These are phyloP conservation scores for Malurus elegans DNA, from an alignment of 2,113 vertebrate species.

Conservation along the genomic window DNA sequence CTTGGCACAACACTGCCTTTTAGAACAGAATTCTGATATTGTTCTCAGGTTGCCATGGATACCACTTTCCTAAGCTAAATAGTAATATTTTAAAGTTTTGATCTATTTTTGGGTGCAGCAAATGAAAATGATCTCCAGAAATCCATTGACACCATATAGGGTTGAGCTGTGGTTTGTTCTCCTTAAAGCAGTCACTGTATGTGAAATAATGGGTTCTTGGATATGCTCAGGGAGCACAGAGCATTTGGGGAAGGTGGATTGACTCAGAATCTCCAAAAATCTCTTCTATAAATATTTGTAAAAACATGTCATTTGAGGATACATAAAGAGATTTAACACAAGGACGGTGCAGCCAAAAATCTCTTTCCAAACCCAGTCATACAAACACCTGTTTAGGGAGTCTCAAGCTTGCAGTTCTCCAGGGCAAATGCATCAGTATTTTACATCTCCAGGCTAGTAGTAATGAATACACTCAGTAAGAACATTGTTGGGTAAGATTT, in stretches of 20 bases:
- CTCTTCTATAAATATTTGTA: constrained; percentile 32
- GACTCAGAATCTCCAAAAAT: not conserved
- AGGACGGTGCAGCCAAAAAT: constrained; percentile 1
- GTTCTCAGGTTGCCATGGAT: not conserved
- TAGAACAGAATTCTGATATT: not conserved
- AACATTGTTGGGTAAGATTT: not conserved
- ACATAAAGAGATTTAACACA: constrained; percentile 5
- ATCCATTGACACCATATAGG: not conserved
- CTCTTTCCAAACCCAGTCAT: not conserved
- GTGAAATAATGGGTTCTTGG: not conserved
- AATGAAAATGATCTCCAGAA: not conserved
- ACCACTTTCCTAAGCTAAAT: not conserved
- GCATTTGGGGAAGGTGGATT: not conserved
- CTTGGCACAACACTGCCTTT: not conserved
- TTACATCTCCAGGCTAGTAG: not conserved
- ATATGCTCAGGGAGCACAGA: not conserved
- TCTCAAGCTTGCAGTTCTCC: constrained; percentile 9
- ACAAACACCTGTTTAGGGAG: constrained; percentile 8
- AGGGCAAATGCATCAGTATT: constrained; percentile 37
- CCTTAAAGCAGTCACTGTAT: not conserved
- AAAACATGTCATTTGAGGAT: constrained; percentile 17
- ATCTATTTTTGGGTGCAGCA: not conserved
- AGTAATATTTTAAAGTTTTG: not conserved
- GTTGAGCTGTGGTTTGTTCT: not conserved
- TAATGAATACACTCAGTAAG: not conserved